Base-by-base conservation (phyloP, 2,797 vertebrate species). In the Acanthis flammea region DNA sequence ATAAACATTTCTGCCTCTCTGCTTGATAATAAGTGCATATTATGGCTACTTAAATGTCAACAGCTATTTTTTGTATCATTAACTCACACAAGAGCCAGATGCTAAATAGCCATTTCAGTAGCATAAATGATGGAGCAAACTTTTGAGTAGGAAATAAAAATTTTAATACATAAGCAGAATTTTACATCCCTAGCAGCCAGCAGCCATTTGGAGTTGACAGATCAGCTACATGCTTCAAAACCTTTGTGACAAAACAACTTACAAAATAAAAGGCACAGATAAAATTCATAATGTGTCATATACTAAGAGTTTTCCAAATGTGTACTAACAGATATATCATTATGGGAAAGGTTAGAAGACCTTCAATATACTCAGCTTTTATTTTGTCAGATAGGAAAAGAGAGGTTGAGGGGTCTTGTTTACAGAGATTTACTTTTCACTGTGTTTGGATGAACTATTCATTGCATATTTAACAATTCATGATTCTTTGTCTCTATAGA, bases 1-100 rank as follows among this genome's bases (percentile, higher is more conserved):
- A 75, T 63, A 94, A 95, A 90, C 17, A 75, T 86, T 94, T 90
- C 68, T 81, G 73, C 4, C 53, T 88, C 45, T 90, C 45, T 88
- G 13, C 33, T 74, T 63, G 62, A 22, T 86, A 91, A 84, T 57
- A 92, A 79, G 35, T 53, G 57, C 17, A n/a, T 57, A 65, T 72
- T 74, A 81, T 41, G 50, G 23, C 41, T 86, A 50, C 17, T 53
- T 88, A 86, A 94, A 92, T 84, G 61, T 72, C 61, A 84, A 51
- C 28, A 55, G 74, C 71, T 89, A 68, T 57, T 55, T 82, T 81
- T 87, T 90, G 39, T 91, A 35, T 79, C 75, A 58, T 72, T 91
- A 94, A 67, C 39, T 77, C 19, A 67, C 31, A 39, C 35, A 92
- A 65, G 13, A 65, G 31, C 35, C 89, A 75, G 42, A 90, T 67